These are phyloP conservation scores for Helicoverpa zea DNA, from an alignment of 1,140 invertebrate genomes.

Conservation along the genomic window DNA sequence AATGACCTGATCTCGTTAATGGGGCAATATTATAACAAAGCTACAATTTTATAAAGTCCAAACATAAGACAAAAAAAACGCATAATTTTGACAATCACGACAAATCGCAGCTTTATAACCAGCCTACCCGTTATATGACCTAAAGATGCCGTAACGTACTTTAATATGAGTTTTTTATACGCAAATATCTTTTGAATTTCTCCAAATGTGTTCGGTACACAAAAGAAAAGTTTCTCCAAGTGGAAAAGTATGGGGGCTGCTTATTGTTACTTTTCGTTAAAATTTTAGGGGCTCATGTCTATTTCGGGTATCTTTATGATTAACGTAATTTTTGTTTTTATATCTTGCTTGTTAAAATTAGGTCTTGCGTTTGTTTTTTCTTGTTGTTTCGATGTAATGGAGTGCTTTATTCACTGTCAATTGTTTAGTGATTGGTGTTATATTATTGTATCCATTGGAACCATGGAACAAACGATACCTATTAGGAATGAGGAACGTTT, in stretches of 20 bases:
- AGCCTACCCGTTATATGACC: constrained; percentile 33
- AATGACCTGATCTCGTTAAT: no score
- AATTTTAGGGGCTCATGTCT: not conserved
- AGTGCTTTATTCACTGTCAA: no score
- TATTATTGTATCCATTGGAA: no score
- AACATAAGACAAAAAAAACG: not conserved
- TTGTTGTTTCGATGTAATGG: no score
- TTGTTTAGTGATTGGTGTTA: no score
- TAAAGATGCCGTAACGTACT: constrained; percentile 35
- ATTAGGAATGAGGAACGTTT: no score
- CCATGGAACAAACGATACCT: no score
- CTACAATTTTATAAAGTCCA: not conserved
- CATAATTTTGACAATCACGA: not conserved
- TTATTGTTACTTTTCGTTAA: constrained; percentile 31
- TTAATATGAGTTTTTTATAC: constrained; percentile 46
- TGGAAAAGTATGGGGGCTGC: constrained; percentile 36
- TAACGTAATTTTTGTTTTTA: constrained; percentile 5
- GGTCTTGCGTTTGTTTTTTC: no score
- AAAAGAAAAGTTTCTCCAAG: constrained; percentile 35
- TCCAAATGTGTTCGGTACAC: constrained; percentile 39
- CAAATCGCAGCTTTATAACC: not conserved
- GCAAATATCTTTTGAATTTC: constrained; percentile 43
- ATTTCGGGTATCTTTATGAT: not conserved
- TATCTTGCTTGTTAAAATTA: no score
- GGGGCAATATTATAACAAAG: no score